Evolutionary conservation across 1,140 invertebrate genomes (phyloP), one percentile per base, ranked within the genome.

Genomic region (Eciton burchellii): DNA sequence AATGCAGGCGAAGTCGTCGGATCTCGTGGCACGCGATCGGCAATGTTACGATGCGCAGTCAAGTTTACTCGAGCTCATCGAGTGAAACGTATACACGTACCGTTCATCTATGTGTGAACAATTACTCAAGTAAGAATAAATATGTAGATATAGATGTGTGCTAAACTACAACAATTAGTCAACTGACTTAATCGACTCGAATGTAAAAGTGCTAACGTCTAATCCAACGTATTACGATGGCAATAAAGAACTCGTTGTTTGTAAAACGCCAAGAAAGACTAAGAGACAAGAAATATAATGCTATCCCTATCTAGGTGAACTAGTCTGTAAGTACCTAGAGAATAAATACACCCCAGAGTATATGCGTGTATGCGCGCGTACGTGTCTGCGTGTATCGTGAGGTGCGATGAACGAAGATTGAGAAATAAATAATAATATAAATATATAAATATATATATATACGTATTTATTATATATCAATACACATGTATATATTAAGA

Each of bases 211-310:
- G 84, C 85, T 84, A 88, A 79, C 56, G n/a, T 82, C 88, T 90
- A 81, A 68, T 66, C 6, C 90, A 91, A 91, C 83, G 56, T 85
- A 85, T 91, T 91, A 88, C 83, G 81, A 91, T 88, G 86, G 77
- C 71, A 81, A 79, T 73, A 77, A 88, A 85, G n/a, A 73, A 79
- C 71, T 77, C 24, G 29, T 71, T 57, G 49, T 79, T 43, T 68
- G 35, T 35, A 35, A 35, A 35, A 35, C 35, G 35, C 35, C 35
- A 35, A 71, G 76, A 43, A 47, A 85, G 43, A 85, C 86, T 88
- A 88, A 70, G 73, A 88, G 54, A 76, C 81, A 84, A 88, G 72
- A 85, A 82, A 60, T 81, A 60, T 81, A 81, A 60, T 57, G 71
- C 86, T 88, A 88, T 81, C 86, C 83, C 74, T 88, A 88, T 85